phyloP scores from a whole-genome alignment of 2,113 vertebrate species.

The Silurus asotus region DNA sequence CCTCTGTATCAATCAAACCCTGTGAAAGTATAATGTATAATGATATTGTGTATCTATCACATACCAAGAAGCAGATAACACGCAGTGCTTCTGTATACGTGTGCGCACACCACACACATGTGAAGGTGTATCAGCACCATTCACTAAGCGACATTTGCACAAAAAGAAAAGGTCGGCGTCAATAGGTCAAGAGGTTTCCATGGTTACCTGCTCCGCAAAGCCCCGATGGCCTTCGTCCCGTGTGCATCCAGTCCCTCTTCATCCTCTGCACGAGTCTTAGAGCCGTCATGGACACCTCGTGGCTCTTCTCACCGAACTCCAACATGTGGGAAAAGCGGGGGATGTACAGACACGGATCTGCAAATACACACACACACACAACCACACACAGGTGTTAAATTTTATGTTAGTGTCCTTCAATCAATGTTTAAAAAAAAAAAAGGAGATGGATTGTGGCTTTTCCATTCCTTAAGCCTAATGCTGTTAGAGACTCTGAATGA shows the following conservation, averaged over 20 bases:
- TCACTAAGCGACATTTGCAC: constrained; percentile 18
- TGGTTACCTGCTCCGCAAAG: constrained; percentile 90
- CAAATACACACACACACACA: background rate
- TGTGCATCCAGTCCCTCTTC: constrained; percentile 99
- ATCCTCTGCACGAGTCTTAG: constrained; percentile 91
- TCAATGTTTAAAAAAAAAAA: background rate
- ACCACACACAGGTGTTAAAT: background rate
- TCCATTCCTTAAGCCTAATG: background rate
- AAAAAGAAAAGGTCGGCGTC: constrained; percentile 28
- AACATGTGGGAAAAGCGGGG: constrained; percentile 95
- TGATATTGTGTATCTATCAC: background rate
- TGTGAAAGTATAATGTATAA: background rate
- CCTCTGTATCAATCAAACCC: no score
- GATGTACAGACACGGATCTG: constrained; percentile 96
- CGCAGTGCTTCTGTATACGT: background rate
- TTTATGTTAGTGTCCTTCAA: background rate
- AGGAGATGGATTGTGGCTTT: background rate
- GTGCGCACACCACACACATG: background rate
- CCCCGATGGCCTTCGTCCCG: constrained; percentile 89
- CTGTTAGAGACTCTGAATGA: background rate
- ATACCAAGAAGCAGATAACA: background rate
- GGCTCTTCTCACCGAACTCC: constrained; percentile 96
- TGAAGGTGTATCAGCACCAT: background rate
- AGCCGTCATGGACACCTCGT: constrained; percentile 97
- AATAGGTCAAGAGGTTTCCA: constrained; percentile 29